phyloP scores from a whole-genome alignment of 2,113 vertebrate species.

The Apteryx mantelli region DNA sequence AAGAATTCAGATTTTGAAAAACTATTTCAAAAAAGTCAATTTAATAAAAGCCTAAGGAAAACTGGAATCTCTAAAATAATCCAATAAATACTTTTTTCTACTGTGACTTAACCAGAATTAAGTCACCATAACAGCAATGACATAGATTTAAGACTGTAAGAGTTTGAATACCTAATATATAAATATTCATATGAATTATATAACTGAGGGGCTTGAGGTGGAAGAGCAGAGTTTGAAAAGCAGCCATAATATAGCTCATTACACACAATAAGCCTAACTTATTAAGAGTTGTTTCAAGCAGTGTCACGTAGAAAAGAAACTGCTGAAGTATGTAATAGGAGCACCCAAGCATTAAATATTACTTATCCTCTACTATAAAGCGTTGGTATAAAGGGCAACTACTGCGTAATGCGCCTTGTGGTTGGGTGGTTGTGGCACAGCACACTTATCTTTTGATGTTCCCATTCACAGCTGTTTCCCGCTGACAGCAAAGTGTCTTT shows the following conservation, averaged over 20 bases:
- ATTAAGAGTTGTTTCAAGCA: conserved; percentile 16
- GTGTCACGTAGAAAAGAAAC: conserved; percentile 8
- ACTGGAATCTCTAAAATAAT: not conserved
- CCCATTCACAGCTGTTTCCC: not conserved
- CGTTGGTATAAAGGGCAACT: not conserved
- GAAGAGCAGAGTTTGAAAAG: not conserved
- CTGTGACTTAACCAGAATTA: not conserved
- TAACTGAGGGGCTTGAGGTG: not conserved
- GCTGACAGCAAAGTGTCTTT: not conserved
- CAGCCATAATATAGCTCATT: not conserved
- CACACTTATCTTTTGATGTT: not conserved
- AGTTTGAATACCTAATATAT: not conserved
- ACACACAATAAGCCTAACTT: not conserved
- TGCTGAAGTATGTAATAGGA: not conserved
- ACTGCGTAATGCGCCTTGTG: not conserved
- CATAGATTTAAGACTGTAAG: not conserved
- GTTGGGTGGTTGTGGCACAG: not conserved
- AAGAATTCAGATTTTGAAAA: not conserved
- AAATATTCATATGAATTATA: not conserved
- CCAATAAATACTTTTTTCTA: not conserved
- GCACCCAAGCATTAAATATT: not conserved
- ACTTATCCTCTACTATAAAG: not conserved
- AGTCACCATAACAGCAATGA: not conserved
- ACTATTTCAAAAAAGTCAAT: not conserved
- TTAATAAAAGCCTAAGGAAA: not conserved